Percentiles rank a stretch among this genome's conserved stretches.
phyloP scores from a whole-genome alignment of 2,113 vertebrate genomes.

The Bothrops jararaca region DNA sequence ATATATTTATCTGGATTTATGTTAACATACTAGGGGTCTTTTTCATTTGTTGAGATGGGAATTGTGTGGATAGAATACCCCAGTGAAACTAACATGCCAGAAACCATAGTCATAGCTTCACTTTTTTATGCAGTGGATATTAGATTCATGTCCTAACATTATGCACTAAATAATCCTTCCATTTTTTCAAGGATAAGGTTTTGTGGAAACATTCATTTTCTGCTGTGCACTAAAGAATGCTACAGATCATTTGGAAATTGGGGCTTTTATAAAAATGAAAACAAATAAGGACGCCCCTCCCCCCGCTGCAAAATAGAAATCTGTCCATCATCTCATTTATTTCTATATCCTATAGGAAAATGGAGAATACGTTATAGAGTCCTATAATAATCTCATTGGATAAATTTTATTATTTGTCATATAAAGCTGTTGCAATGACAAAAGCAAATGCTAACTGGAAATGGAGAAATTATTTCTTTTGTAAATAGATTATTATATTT shows the following conservation, averaged over 20 bases:
- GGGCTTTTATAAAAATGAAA: slow-evolving; percentile 63
- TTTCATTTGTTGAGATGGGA: not conserved
- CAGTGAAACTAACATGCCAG: not conserved
- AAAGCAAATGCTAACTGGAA: not conserved
- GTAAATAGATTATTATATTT: not conserved
- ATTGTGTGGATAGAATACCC: not conserved
- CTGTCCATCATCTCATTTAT: slow-evolving; percentile 27
- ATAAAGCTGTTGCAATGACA: not conserved
- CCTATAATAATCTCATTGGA: not conserved
- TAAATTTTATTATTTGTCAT: not conserved
- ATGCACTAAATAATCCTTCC: not conserved
- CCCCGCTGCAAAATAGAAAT: slow-evolving; percentile 56
- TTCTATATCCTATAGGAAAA: not conserved
- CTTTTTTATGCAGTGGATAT: not conserved
- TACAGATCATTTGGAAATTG: not conserved
- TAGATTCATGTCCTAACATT: not conserved
- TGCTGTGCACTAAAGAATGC: not conserved
- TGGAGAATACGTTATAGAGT: not conserved
- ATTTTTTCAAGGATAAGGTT: not conserved
- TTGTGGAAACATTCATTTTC: not conserved
- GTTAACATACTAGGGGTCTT: not conserved
- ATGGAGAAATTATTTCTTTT: not conserved
- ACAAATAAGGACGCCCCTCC: not conserved
- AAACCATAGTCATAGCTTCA: not conserved
- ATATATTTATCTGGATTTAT: not conserved